These are phyloP conservation scores for Elanus axillaris DNA, from an alignment of 2,113 vertebrate species.

Conservation along the genomic window DNA sequence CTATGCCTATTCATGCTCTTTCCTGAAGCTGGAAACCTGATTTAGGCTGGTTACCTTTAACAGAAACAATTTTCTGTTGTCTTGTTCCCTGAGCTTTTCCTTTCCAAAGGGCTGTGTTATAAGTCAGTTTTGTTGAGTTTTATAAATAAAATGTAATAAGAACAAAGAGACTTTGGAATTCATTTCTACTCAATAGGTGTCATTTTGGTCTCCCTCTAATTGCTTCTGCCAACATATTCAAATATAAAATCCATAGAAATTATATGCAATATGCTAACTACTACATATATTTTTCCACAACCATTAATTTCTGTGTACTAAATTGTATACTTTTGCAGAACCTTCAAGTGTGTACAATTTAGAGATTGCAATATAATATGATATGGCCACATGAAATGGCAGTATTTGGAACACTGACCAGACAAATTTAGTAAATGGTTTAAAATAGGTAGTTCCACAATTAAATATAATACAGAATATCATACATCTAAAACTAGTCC, in stretches of 20 bases:
- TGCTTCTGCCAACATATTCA: not conserved
- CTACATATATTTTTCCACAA: not conserved
- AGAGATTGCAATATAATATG: constrained; percentile 1
- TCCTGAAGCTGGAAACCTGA: not conserved
- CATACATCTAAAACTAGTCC: not conserved
- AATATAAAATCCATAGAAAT: constrained; percentile 4
- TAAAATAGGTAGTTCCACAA: constrained; percentile 31
- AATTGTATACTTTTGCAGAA: constrained; percentile 3
- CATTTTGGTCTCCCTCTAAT: constrained; percentile 50
- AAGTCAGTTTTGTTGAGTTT: not conserved
- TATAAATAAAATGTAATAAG: constrained; percentile 40
- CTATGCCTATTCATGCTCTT: not conserved
- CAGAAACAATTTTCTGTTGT: not conserved
- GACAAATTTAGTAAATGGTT: not conserved
- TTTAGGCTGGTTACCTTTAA: not conserved
- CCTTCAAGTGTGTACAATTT: not conserved
- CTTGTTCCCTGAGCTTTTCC: not conserved
- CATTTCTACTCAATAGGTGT: constrained; percentile 15
- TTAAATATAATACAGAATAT: constrained; percentile 18
- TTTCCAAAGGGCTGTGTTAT: not conserved
- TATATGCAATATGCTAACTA: not conserved
- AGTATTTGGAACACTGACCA: not conserved
- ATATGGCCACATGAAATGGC: not conserved
- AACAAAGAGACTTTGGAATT: constrained; percentile 39
- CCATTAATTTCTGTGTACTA: constrained; percentile 8